Base-by-base conservation (phyloP, 2,113 vertebrate genomes). In the Atherinomorus stipes region DNA sequence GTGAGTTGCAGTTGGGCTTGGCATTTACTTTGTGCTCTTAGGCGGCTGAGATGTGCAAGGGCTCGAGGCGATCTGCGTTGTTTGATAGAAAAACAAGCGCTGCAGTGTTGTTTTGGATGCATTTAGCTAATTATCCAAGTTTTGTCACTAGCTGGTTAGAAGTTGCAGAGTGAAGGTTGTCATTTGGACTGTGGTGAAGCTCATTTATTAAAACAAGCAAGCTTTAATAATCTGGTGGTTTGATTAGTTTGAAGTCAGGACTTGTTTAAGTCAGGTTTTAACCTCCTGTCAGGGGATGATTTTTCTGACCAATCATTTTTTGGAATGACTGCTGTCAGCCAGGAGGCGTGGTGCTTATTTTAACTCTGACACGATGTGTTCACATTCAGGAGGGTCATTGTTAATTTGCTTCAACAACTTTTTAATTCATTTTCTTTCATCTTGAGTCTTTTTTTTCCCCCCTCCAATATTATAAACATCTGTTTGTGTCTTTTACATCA, bases 241-340 rank as follows among this genome's bases (percentile, higher is more conserved):
- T 25, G 51, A 11, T 64, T n/a, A 63, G 18, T 56, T 42, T 52
- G 12, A 18, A 37, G 23, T 54, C 11, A 3, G 18, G 47, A 2
- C 7, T 34, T 34, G 31, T 34, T 8, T 34, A 3, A 34, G 51
- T 63, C 54, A 62, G 40, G 52, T 44, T 58, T 26, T 67, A 69
- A 78, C 75, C 71, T 76, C 56, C 42, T 53, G 73, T 59, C 26
- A 56, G 31, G n/a, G 52, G 60, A 74, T 71, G 69, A 60, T 70
- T 83, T 69, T 57, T 25, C 76, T 59, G 71, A 73, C 89, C 88
- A 91, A 85, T 90, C 85, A 74, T 78, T 88, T 79, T 56, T 67
- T 50, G 22, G 26, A 22, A 26, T 57, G 76, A 64, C 18, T 71
- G 18, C 45, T 71, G 28, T 76, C 85, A 72, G 44, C 64, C 70